Base-by-base conservation (phyloP, 2,888 invertebrate genomes). In the Caenorhabditis sulstoni region DNA sequence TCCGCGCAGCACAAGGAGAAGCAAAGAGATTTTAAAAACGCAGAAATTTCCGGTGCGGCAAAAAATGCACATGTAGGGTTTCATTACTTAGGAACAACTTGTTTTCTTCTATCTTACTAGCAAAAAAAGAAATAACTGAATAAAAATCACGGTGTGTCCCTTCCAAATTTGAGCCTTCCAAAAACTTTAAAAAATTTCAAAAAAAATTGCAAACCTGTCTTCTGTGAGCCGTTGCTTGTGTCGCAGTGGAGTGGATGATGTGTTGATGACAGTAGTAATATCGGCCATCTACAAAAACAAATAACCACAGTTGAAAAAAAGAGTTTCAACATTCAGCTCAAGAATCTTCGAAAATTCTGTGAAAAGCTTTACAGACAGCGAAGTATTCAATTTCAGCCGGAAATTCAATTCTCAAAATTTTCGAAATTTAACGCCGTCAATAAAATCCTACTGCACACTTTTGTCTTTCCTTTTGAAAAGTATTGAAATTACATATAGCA, bases 201-300 rank as follows among this genome's bases (percentile, higher is more conserved):
- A n/a, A n/a, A n/a, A n/a, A n/a, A n/a, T n/a, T 7, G 41, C 59
- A 20, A 55, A 77, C 76, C 76, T 77, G 23, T 77, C 76, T 65
- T 77, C 76, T 5, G 76, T 77, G 18, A 77, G 57, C 8, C 76
- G 76, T 47, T 77, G 68, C 20, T 59, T 70, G 37, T 77, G 68
- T 9, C 75, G 55, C 23, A 67, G 20, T 39, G 67, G 53, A 11
- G 67, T 62, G 0, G 67, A 47, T 0, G 58, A 52, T 11, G 39
- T n/a, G 20, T 22, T 50, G 20, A 35, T 23, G 12, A 59, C 53
- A 35, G 50, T 12, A 16, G 39, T 22, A 7, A 47, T 41, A 11
- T 68, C 62, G 5, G 7, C 16, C 67, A 75, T 75, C 62, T 75
- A 50, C 16, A 68, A 62, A 62, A 49, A 0, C 35, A 61, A 18